These are phyloP conservation scores for Pristionchus entomophagus DNA, from an alignment of 2,888 invertebrate species.

Conservation along the genomic window DNA sequence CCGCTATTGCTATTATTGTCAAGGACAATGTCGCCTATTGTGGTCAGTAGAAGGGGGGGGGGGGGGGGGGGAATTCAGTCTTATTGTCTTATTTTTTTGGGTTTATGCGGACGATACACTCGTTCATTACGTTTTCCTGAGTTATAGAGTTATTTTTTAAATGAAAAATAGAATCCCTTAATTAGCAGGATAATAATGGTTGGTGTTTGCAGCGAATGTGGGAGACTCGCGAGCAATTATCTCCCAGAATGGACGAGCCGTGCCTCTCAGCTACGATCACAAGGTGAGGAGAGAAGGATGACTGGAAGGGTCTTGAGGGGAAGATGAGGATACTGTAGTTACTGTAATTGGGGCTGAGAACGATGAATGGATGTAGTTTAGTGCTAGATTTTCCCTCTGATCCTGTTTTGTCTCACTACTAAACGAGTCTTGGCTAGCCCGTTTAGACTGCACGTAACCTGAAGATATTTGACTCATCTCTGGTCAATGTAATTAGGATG, in stretches of 20 bases:
- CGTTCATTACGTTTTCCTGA: not conserved
- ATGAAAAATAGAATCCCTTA: not conserved
- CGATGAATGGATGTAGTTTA: not conserved
- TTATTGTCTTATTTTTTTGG: not conserved
- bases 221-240: constrained; percentile 97
- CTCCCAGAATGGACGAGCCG: constrained; percentile 86
- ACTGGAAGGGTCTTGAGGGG: not conserved
- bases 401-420: no score
- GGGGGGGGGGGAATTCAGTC: not conserved
- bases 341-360: no score
- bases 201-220: constrained; percentile 85
- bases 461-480: no score
- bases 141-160: not conserved
- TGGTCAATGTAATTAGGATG: not conserved
- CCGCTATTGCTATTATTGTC: constrained; percentile 85
- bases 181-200: not conserved
- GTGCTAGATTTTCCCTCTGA: no score
- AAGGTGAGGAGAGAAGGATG: constrained; percentile 85
- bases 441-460: no score
- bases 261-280: constrained; percentile 90
- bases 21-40: constrained; percentile 91
- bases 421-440: no score
- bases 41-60: constrained; percentile 77
- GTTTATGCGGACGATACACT: not conserved
- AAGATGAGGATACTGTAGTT: no score